phyloP scores from a whole-genome alignment of 2,888 invertebrate species.

The Ceraclea dissimilis region DNA sequence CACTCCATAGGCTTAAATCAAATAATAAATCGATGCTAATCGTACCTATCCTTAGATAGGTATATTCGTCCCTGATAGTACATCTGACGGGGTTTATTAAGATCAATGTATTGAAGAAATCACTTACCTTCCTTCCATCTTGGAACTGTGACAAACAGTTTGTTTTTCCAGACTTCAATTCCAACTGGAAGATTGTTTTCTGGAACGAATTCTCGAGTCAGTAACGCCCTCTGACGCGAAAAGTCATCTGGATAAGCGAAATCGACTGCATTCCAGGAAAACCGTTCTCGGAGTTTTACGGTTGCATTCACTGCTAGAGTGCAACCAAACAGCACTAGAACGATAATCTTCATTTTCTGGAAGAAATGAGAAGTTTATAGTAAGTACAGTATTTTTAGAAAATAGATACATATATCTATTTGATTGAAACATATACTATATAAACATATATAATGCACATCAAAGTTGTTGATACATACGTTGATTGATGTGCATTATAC shows the following conservation, averaged over 20 bases:
- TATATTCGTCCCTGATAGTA: too few species aligned
- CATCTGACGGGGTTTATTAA: too few species aligned
- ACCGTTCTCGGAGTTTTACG: slow-evolving; percentile 59
- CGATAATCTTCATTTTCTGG: slow-evolving; percentile 17
- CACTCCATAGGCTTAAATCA: too few species aligned
- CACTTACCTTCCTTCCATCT: slow-evolving; percentile 65
- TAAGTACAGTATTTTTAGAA: neutral
- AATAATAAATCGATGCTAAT: too few species aligned
- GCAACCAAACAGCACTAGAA: slow-evolving; percentile 8
- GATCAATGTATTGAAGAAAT: too few species aligned
- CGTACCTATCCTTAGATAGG: too few species aligned
- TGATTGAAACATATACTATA: too few species aligned
- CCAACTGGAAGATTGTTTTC: slow-evolving; percentile 78
- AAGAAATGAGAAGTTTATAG: too few species aligned
- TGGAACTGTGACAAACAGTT: slow-evolving; percentile 76
- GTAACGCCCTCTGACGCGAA: slow-evolving; percentile 55
- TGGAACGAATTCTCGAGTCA: slow-evolving; percentile 59
- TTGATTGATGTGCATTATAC: too few species aligned
- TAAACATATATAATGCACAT: too few species aligned
- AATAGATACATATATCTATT: neutral
- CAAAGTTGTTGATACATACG: too few species aligned
- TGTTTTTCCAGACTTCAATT: slow-evolving; percentile 71
- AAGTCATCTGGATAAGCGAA: slow-evolving; percentile 62
- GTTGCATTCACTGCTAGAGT: slow-evolving; percentile 32
- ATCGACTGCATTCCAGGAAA: slow-evolving; percentile 69